A percentile compares a stretch with the other conserved stretches of the same genome.
Evolutionary conservation across 1,140 invertebrate species (phyloP).

Genomic region (Leptinotarsa lineolata): DNA sequence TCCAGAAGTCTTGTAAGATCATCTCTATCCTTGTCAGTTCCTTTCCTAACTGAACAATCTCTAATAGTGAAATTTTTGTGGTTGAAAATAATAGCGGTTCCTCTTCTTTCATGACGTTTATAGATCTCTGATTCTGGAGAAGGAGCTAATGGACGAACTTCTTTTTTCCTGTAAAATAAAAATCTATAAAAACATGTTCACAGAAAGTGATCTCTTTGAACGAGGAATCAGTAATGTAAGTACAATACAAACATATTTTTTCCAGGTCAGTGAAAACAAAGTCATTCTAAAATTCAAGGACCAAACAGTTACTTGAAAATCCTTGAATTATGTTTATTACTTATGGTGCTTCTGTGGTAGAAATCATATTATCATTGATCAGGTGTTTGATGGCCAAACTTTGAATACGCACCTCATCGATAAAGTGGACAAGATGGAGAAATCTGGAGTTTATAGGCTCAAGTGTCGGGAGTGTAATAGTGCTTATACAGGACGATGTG

Average conservation of each 20-base stretch:
- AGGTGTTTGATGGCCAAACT: no score
- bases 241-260: not conserved
- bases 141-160: conserved; percentile 4
- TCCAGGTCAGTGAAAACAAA: not conserved
- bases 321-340: not conserved
- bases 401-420: no score
- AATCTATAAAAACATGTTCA: not conserved
- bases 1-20: conserved; percentile 51
- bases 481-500: no score
- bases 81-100: conserved; percentile 77
- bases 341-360: not conserved
- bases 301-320: not conserved
- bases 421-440: no score
- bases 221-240: not conserved
- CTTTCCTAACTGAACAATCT: conserved; percentile 54
- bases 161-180: not conserved
- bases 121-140: conserved; percentile 56
- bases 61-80: conserved; percentile 62
- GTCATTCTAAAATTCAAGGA: no score
- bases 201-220: not conserved
- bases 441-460: no score
- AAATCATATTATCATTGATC: no score
- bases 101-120: conserved; percentile 65
- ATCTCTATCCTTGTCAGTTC: conserved; percentile 58
- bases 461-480: no score